Percentiles rank a stretch among this genome's conserved stretches.
These are phyloP conservation scores for Battus philenor DNA, from an alignment of 1,140 invertebrate species.

Conservation along the genomic window DNA sequence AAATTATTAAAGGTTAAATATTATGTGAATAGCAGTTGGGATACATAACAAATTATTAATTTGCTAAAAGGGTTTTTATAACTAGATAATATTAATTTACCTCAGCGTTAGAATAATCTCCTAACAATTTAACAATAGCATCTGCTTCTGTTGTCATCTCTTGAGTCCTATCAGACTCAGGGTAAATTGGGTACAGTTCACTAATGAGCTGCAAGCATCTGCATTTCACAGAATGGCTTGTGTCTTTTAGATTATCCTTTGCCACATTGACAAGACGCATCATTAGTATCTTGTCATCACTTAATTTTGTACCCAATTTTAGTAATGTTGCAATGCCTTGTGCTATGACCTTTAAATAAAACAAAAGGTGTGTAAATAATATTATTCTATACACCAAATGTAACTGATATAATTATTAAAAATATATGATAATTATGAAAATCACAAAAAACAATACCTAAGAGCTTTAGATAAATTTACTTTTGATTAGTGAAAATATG, in stretches of 20 bases:
- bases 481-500: too few relatives aligned
- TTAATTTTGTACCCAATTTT: constrained; percentile 78
- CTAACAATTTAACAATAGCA: constrained; percentile 81
- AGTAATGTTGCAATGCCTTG: constrained; percentile 84
- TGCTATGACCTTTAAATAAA: constrained; percentile 78
- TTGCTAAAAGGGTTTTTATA: too few relatives aligned
- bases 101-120: constrained; percentile 88
- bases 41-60: too few relatives aligned
- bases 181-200: constrained; percentile 75
- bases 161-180: constrained; percentile 59
- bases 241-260: constrained; percentile 82
- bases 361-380: too few relatives aligned
- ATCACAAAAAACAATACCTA: too few relatives aligned
- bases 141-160: constrained; percentile 75
- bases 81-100: too few relatives aligned
- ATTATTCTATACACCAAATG: constrained; percentile 26
- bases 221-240: constrained; percentile 86
- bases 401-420: too few relatives aligned
- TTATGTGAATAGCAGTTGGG: too few relatives aligned
- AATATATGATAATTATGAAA: too few relatives aligned
- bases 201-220: constrained; percentile 87
- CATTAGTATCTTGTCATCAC: constrained; percentile 71
- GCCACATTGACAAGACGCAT: constrained; percentile 75
- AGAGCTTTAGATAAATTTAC: too few relatives aligned
- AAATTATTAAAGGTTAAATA: too few relatives aligned